Evolutionary conservation across 2,113 vertebrate species (phyloP).

Genomic region (human (Homo sapiens)): GRCh38 chrX:54067001-54067500

Average conservation of each 20-base stretch:
- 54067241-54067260: conserved; percentile 28
- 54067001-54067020: neutral
- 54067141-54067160: conserved; percentile 13
- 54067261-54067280: conserved; percentile 12
- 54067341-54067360: neutral
- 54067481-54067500: neutral
- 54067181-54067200: neutral
- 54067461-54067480: neutral
- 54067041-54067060: conserved; percentile 5
- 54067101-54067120: conserved; percentile 49
- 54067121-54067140: neutral
- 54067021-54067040: neutral
- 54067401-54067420: neutral
- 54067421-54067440: conserved; percentile 35
- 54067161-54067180: neutral
- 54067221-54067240: neutral
- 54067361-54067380: neutral
- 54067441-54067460: neutral
- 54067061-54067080: neutral
- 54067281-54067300: neutral
- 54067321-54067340: neutral
- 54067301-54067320: neutral
- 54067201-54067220: conserved; percentile 10
- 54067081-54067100: neutral
- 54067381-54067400: neutral